phyloP scores from a whole-genome alignment of 2,113 vertebrate species.

The Amblyornis subalaris region DNA sequence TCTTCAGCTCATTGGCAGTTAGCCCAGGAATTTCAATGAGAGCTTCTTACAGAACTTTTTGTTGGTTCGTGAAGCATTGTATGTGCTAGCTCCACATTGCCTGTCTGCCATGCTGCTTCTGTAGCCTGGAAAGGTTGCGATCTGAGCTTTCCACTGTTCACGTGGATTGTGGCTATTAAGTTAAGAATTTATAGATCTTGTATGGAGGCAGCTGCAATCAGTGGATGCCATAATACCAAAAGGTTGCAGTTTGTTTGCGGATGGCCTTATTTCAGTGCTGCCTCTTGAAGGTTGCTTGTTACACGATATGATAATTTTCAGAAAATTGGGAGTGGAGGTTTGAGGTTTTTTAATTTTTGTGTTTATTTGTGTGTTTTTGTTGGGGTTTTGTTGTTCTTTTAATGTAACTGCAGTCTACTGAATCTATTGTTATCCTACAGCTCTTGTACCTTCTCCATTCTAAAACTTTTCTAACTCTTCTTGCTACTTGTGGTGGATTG shows the following conservation, averaged over 20 bases:
- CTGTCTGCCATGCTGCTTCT: background rate
- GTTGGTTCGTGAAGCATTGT: background rate
- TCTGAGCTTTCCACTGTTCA: rapidly evolving
- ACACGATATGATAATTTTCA: background rate
- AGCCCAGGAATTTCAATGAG: background rate
- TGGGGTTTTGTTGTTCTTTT: background rate
- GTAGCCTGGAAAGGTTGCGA: background rate
- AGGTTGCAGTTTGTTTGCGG: background rate
- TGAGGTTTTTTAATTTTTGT: background rate
- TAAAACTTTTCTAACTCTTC: background rate
- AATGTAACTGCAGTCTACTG: background rate
- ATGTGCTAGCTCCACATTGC: background rate
- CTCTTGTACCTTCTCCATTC: background rate
- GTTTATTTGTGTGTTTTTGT: background rate
- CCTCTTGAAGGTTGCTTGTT: background rate
- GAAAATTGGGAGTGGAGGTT: background rate
- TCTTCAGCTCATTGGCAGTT: background rate
- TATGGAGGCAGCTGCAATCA: background rate
- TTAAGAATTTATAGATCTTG: background rate
- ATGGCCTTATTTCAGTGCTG: background rate
- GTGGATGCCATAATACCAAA: background rate
- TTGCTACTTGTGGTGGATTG: background rate
- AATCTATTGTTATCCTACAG: background rate
- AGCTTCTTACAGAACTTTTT: background rate
- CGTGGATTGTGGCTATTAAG: background rate